Evolutionary conservation across 1,140 invertebrate species (phyloP).

Genomic region (Acromyrmex echinatior): DNA sequence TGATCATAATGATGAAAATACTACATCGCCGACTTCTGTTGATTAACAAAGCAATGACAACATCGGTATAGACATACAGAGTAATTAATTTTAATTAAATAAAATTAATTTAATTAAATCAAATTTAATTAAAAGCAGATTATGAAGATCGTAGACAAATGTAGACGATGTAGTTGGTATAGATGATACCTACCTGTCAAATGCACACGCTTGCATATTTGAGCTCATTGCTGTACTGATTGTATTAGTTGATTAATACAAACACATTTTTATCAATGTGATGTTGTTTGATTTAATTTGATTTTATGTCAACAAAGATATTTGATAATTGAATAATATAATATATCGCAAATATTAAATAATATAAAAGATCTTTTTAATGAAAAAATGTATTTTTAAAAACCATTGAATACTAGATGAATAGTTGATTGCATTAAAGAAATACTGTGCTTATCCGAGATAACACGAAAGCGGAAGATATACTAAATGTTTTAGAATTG

Average conservation of each 20-base stretch:
- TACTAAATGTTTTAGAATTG: conserved; percentile 36
- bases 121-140: not conserved
- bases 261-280: not conserved
- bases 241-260: conserved; percentile 26
- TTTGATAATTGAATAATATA: not conserved
- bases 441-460: conserved; percentile 35
- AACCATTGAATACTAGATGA: not conserved
- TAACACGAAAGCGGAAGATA: conserved; percentile 43
- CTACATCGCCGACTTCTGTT: conserved; percentile 52
- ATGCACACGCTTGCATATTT: conserved; percentile 38
- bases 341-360: not conserved
- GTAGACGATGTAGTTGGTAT: conserved; percentile 50
- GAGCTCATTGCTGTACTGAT: conserved; percentile 54
- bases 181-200: conserved; percentile 39
- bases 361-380: not conserved
- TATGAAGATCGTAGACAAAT: conserved; percentile 18
- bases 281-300: conserved; percentile 5
- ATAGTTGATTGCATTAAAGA: not conserved
- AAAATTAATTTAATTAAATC: too few species aligned
- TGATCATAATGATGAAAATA: conserved; percentile 4
- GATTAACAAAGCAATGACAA: conserved; percentile 17
- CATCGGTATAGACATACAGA: not conserved
- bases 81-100: conserved; percentile 15
- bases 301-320: conserved; percentile 23
- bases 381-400: not conserved